phyloP scores from a whole-genome alignment of 2,113 vertebrate species.

The Pteropus alecto region DNA sequence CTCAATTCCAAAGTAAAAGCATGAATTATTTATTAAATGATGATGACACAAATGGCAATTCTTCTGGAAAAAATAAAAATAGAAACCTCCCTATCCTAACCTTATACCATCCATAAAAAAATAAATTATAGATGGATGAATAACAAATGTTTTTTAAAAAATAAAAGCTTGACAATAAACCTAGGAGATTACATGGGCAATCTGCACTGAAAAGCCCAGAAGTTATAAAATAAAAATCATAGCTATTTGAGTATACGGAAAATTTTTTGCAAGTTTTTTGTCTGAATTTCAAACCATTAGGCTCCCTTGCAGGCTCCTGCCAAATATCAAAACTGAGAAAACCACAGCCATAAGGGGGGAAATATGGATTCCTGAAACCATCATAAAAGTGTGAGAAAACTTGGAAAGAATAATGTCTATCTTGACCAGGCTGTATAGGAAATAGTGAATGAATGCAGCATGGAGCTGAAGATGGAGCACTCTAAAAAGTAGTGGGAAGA shows the following conservation, averaged over 20 bases:
- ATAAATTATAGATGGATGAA: neutral
- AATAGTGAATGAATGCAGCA: neutral
- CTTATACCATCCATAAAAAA: neutral
- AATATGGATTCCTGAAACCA: neutral
- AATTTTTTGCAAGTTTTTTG: neutral
- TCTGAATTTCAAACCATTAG: neutral
- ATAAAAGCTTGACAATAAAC: neutral
- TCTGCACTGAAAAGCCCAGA: neutral
- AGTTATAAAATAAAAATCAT: neutral
- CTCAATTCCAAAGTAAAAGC: neutral
- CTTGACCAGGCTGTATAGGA: neutral
- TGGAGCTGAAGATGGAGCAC: neutral
- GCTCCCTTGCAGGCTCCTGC: neutral
- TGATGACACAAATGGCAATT: neutral
- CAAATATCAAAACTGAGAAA: neutral
- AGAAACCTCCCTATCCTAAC: neutral
- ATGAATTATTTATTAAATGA: neutral
- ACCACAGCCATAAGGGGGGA: neutral
- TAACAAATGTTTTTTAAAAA: neutral
- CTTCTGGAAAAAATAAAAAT: slow-evolving; percentile 19
- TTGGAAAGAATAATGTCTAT: neutral
- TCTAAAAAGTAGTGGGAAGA: neutral
- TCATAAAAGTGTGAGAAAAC: neutral
- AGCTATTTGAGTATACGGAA: neutral
- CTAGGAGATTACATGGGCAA: neutral